Evolutionary conservation across 2,797 vertebrate species (phyloP), one percentile per base, ranked within the genome.

Genomic region (Syngnathus acus): DNA sequence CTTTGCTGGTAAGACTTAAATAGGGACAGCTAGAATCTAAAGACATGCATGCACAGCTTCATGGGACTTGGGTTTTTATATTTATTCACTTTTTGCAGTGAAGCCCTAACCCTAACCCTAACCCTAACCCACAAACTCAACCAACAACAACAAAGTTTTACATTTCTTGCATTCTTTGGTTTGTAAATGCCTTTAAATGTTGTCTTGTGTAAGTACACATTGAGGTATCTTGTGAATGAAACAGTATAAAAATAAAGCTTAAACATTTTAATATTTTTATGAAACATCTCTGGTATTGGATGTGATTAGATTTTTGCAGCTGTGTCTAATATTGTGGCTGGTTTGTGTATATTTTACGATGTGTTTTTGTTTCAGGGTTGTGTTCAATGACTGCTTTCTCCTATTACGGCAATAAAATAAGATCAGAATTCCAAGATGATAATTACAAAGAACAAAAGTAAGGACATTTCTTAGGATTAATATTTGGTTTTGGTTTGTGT

Each of bases 371-470:
- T 85, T 62, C 68, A 93, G 92, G 92, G n/a, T 19, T 91, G 72
- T 90, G 84, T 59, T 82, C 89, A 9, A 83, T 91, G 85, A 40
- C 86, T 59, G 83, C 91, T 42, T 91, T 83, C 72, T 93, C 91
- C 6, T 90, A 82, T 66, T 93, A 89, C 68, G 92, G 87, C 45
- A 78, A 91, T 76, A 91, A 81, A 84, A 77, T 92, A 38, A 79
- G 84, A 65, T 26, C 74, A 1, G 89, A 92, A 75, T 92, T 92
- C 78, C 76, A 89, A 39, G 75, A 92, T 74, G 88, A 84, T 0
- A 77, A 58, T 66, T 90, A 62, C 66, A 75, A 6, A 70, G 71
- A 62, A 59, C 83, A 90, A 73, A 93, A 87, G 92, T 93, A 87
- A 39, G 84, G 8, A 51, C 39, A 38, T 57, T 51, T 19, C 3